Base-by-base conservation (phyloP, 1,140 invertebrate genomes). In the Ostrea denselamellosa region DNA sequence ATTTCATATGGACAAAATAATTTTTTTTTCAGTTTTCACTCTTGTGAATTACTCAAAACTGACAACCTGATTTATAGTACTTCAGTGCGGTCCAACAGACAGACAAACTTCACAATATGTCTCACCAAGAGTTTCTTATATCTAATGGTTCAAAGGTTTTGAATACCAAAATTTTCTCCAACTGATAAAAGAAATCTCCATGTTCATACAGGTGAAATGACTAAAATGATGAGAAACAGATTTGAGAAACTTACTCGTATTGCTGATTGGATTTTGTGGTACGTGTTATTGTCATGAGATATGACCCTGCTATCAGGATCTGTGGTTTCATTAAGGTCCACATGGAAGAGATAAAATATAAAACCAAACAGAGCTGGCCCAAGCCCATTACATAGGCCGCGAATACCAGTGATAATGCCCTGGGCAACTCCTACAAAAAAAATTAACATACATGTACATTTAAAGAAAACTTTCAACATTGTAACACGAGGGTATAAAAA, bases 271-370 rank as follows among this genome's bases (percentile, higher is more conserved):
- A 81, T 77, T 22, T 52, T 51, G n/a, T 77, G 85, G 83, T 85
- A 83, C 8, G 56, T 87, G 34, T 68, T 56, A n/a, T 56, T 82
- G 53, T 81, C 71, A 25, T n/a, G n/a, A 51, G 34, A 52, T 51
- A 34, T 25, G 7, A 87, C 8, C 56, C 68, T 83, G 52, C 28
- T 52, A 14, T 71, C 85, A 34, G 84, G 17, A 25, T 90, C 85
- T 84, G 65, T 86, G 19, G 81, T 89, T 89, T 88, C 90, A 95
- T 98, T 98, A 89, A 99, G 96, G 96, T 99, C 98, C 87, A 99
- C 99, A 95, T 99, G 98, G 95, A 99, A 99, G 90, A 99, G 95
- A 95, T 99, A 99, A 95, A 99, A 99, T 91, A 99, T 98, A 86
- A 99, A 97, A 34, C 99, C 99, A 95, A 99, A 99, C 95, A 99